Conservation (phyloP, 2,888 invertebrate genomes). For the Nephrotoma flavescens region DNA sequence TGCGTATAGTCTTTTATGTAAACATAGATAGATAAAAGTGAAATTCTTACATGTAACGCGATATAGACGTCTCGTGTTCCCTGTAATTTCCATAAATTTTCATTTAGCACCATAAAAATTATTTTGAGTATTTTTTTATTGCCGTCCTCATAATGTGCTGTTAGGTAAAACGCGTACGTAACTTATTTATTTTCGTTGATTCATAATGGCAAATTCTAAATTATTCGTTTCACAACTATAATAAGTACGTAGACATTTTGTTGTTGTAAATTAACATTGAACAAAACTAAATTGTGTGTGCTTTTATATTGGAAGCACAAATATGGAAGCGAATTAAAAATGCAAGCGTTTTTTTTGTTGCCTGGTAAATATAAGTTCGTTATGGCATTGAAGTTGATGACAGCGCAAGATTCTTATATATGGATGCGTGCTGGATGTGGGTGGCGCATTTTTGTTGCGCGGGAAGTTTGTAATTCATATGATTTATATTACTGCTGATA, state of each 20-base stretch:
- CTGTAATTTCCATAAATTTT: not conserved
- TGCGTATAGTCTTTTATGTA: not conserved
- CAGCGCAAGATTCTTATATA: not conserved
- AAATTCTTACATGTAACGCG: not conserved
- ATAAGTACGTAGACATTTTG: not conserved
- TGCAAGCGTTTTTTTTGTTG: not conserved
- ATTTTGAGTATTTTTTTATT: not conserved
- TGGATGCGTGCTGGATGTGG: not conserved
- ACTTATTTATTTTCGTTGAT: not conserved
- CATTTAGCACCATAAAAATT: not conserved
- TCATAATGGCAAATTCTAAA: not conserved
- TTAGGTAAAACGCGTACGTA: not conserved
- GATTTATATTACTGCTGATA: not conserved
- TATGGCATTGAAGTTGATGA: not conserved
- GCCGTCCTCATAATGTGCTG: not conserved
- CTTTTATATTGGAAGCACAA: not conserved
- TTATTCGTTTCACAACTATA: not conserved
- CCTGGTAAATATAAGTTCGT: not conserved
- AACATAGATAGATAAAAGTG: not conserved
- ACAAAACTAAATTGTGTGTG: not conserved
- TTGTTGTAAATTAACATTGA: not conserved
- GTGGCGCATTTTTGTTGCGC: not conserved
- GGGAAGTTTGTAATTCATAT: not conserved
- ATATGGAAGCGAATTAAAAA: not conserved
- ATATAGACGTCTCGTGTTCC: not conserved